Base-by-base conservation (phyloP, 2,113 vertebrate species). In the Cavia porcellus region DNA sequence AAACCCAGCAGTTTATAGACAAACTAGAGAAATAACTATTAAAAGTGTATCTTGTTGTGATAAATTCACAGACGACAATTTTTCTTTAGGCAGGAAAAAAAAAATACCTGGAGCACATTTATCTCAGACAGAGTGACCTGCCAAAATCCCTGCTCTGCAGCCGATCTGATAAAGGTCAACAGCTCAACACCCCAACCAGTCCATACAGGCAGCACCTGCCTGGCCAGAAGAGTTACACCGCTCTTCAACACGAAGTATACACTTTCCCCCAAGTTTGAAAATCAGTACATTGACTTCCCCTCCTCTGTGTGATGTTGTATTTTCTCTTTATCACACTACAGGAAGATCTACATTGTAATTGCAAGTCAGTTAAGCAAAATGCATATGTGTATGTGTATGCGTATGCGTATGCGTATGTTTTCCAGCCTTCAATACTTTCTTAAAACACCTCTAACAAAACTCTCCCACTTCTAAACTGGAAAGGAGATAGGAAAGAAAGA, bases 111-210 rank as follows among this genome's bases (percentile, higher is more conserved):
- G 74, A 61, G 17, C 45, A 94, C 87, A 96, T 98, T 97, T 98
- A 90, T 96, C 95, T 98, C 97, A 98, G 98, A 97, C 77, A 84
- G 97, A 42, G 86, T 97, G 98, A 98, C 98, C 96, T 32, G 97
- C 86, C 79, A 97, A 81, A 91, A 70, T 94, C 7, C 8, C 81
- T 87, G 68, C 92, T 96, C 91, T 42, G 35, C 62, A 88, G 98
- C 98, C 98, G 97, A 98, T 98, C 98, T 98, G 98, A 99, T 98
- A 98, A 98, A 98, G 98, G 98, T 98, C 98, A 98, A 32, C 15
- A 84, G 96, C 47, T 93, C 97, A 96, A 97, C 94, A 96, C 55
- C 88, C 80, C 86, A 72, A 82, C 75, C 52, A 97, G 64, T 94
- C 62, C 86, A 93, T 94, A 92, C 94, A 97, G 90, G 82, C 87